Percentiles rank a stretch among this genome's conserved stretches.
Evolutionary conservation across 2,888 invertebrate genomes (phyloP).

Genomic region (Coenonympha arcania): DNA sequence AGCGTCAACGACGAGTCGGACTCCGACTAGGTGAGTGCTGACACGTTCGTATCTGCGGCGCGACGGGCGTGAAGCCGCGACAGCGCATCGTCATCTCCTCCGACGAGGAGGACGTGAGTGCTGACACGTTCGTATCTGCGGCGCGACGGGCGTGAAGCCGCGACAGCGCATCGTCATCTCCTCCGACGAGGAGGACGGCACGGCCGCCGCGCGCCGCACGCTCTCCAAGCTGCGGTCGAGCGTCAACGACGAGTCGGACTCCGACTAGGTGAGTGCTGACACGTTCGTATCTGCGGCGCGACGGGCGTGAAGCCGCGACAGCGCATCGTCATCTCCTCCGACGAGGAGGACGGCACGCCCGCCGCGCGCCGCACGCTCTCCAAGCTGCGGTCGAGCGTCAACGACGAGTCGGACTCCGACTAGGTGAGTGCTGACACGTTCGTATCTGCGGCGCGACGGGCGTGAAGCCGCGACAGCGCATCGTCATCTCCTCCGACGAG

Average conservation of each 20-base stretch:
- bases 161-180: conserved; percentile 71
- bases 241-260: conserved; percentile 61
- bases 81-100: conserved; percentile 71
- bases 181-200: conserved; percentile 71
- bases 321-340: conserved; percentile 70
- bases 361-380: conserved; percentile 63
- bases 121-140: too few relatives aligned
- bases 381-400: conserved; percentile 63
- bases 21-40: conserved; percentile 30
- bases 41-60: too few relatives aligned
- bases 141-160: conserved; percentile 66
- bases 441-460: too few relatives aligned
- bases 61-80: conserved; percentile 66
- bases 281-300: too few relatives aligned
- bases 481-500: conserved; percentile 71
- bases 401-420: conserved; percentile 55
- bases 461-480: conserved; percentile 68
- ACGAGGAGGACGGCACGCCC: conserved; percentile 72
- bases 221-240: conserved; percentile 65
- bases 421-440: not conserved
- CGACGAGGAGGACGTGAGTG: too few relatives aligned
- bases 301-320: conserved; percentile 69
- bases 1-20: conserved; percentile 61
- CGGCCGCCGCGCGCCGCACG: conserved; percentile 63
- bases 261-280: conserved; percentile 23